Evolutionary conservation across 2,888 invertebrate species (phyloP).

Genomic region (Noctua pronuba): DNA sequence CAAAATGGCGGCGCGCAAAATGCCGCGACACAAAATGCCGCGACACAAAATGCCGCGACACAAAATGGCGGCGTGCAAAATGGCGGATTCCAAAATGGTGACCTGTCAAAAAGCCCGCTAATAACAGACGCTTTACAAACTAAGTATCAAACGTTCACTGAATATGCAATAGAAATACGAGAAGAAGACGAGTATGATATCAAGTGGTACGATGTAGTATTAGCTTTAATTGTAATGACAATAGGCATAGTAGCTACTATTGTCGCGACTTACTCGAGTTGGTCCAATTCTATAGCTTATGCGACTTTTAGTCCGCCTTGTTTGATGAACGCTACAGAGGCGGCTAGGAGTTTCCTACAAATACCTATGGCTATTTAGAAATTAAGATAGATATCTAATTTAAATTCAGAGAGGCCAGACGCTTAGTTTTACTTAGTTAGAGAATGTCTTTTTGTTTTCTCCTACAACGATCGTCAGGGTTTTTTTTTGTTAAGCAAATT

Average conservation of each 20-base stretch:
- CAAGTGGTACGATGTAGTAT: constrained; percentile 86
- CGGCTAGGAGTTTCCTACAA: constrained; percentile 81
- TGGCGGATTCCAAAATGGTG: constrained; percentile 58
- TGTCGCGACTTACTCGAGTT: constrained; percentile 93
- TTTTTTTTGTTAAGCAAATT: neutral
- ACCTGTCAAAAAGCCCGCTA: constrained; percentile 76
- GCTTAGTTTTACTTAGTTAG: neutral
- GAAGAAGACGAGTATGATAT: constrained; percentile 76
- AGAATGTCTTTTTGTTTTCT: neutral
- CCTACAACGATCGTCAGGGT: neutral
- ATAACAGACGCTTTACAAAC: constrained; percentile 70
- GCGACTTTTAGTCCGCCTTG: constrained; percentile 94
- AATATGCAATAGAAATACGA: constrained; percentile 58
- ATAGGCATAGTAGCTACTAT: constrained; percentile 92
- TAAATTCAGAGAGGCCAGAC: neutral
- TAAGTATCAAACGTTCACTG: constrained; percentile 81
- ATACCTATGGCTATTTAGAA: constrained; percentile 36
- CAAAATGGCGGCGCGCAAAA: constrained; percentile 48
- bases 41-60: constrained; percentile 26
- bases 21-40: constrained; percentile 58
- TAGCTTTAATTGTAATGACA: constrained; percentile 90
- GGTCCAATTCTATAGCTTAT: constrained; percentile 91
- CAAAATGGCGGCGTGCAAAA: constrained; percentile 56
- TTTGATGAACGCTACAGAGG: constrained; percentile 91
- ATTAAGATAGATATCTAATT: neutral